Conservation (phyloP, 1,140 invertebrate species). For the Sinella curviseta region DNA sequence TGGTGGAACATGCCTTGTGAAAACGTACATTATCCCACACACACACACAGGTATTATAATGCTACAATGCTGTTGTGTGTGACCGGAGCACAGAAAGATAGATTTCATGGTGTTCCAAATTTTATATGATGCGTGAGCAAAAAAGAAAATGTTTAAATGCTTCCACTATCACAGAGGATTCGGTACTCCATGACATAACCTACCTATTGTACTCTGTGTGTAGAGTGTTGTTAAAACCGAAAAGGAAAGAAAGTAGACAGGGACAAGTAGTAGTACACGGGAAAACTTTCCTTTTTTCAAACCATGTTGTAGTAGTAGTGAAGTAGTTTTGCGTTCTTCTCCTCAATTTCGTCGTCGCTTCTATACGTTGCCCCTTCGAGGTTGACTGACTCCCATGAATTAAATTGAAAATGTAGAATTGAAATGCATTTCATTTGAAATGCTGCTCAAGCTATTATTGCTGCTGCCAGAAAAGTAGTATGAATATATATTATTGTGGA, state of each 20-base stretch:
- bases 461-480: background rate
- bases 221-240: background rate
- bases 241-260: background rate
- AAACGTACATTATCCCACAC: background rate
- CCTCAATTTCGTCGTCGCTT: constrained; percentile 10
- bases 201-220: background rate
- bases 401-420: constrained; percentile 28
- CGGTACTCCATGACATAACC: background rate
- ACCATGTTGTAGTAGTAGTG: background rate
- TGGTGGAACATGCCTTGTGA: background rate
- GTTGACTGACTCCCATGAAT: constrained; percentile 25
- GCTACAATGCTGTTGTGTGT: background rate
- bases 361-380: constrained; percentile 14
- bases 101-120: background rate
- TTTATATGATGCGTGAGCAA: background rate
- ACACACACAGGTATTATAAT: background rate
- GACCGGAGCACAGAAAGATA: background rate
- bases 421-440: constrained; percentile 26
- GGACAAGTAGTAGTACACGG: background rate
- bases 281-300: constrained; percentile 1
- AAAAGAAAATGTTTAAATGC: background rate
- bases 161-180: background rate
- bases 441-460: constrained; percentile 12
- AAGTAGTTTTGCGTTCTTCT: background rate
- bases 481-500: background rate